Conservation (phyloP, 2,797 vertebrate species). For the Holocentrus rufus region DNA sequence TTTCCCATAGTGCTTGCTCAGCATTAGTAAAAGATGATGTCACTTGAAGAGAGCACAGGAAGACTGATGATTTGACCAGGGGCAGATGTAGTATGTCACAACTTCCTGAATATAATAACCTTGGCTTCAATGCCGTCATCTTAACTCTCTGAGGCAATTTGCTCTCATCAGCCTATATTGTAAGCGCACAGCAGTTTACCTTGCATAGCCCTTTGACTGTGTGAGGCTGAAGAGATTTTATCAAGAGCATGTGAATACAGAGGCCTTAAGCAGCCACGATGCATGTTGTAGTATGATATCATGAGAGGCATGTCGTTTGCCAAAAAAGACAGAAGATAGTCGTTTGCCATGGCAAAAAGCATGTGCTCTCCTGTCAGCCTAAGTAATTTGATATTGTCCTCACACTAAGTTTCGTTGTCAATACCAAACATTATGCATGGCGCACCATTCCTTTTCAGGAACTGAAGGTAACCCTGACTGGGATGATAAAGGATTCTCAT, state of each 20-base stretch:
- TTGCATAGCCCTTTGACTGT: slow-evolving; percentile 13
- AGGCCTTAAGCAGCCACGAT: slow-evolving; percentile 24
- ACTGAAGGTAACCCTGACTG: background rate
- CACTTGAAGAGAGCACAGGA: slow-evolving; percentile 41
- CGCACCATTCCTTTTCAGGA: background rate
- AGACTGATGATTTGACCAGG: slow-evolving; percentile 61
- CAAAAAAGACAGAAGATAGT: slow-evolving; percentile 15
- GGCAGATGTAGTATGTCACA: slow-evolving; percentile 62
- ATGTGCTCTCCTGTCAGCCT: slow-evolving; percentile 5
- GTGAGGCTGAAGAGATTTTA: slow-evolving; percentile 18
- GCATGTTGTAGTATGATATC: slow-evolving; percentile 13
- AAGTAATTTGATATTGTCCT: slow-evolving; percentile 1
- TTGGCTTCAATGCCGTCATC: slow-evolving; percentile 61
- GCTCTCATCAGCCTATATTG: slow-evolving; percentile 41
- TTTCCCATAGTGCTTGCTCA: slow-evolving; percentile 72
- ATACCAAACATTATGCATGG: background rate
- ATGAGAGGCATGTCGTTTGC: slow-evolving; percentile 8
- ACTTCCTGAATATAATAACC: slow-evolving; percentile 68
- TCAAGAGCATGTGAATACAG: slow-evolving; percentile 16
- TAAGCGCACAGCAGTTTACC: slow-evolving; percentile 41
- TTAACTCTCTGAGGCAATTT: slow-evolving; percentile 56
- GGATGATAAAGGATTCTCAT: too few species aligned
- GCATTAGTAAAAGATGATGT: slow-evolving; percentile 71
- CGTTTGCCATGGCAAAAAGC: slow-evolving; percentile 19
- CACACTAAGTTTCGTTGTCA: background rate